Evolutionary conservation across 2,888 invertebrate genomes (phyloP), one percentile per base, ranked within the genome.

Genomic region (Cheilosia impressa): DNA sequence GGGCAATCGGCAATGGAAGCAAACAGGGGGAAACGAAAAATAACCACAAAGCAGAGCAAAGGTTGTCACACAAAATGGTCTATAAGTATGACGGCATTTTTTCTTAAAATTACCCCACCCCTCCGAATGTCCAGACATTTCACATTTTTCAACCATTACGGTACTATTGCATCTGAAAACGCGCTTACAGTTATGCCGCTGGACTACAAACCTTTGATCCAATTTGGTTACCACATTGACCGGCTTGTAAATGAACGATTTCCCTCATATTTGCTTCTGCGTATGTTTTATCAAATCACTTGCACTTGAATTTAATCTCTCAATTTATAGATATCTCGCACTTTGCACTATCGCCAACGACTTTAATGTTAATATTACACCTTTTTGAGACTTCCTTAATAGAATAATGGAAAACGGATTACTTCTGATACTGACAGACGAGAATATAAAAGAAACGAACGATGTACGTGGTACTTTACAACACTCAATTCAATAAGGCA

Each of bases 141-240:
- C 38, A 13, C 38, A 38, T 38, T 50, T 50, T 22, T 50, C 24
- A 2, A 52, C 24, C 5, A 31, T 9, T 31, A 31, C 31, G 31
- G 31, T 9, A 24, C 5, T 15, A 13, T 5, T 5, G 24, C 24
- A 27, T 52, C 52, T 52, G 24, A 52, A 52, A 52, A 52, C 24
- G 52, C 24, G 4, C 27, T 50, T 43, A 17, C 41, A n/a, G 7
- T 7, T 68, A 68, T 7, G 17, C 2, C n/a, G 3, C 3, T 1
- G 24, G 87, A 87, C 81, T 89, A 91, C 92, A 87, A 89, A 97
- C 97, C 96, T 97, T 97, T 87, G 97, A 96, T 88, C 97, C 97
- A 90, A 98, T 97, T 93, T 98, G 97, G 92, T 97, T 97, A 87
- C 97, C 97, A 92, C 97, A 97, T 92, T 97, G 97, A 81, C 97